These are phyloP conservation scores for Daphoenositta chrysoptera DNA, from an alignment of 2,113 vertebrate genomes.

Conservation along the genomic window DNA sequence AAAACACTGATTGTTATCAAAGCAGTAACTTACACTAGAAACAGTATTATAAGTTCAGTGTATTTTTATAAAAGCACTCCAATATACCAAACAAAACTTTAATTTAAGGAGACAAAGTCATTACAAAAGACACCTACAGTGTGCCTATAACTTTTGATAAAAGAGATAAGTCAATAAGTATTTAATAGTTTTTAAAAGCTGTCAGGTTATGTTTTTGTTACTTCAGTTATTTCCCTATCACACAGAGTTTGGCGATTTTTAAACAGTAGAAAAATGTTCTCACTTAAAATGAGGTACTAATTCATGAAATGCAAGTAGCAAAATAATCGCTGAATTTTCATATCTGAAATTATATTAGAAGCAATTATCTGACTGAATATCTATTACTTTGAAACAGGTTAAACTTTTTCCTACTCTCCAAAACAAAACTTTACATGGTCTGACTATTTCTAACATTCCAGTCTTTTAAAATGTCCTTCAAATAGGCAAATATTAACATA, in stretches of 20 bases:
- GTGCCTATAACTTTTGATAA: not conserved
- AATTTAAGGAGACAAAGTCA: not conserved
- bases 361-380: not conserved
- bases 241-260: not conserved
- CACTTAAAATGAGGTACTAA: not conserved
- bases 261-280: not conserved
- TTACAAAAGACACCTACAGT: not conserved
- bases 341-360: not conserved
- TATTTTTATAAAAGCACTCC: not conserved
- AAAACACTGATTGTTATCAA: not conserved
- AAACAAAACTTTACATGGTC: not conserved
- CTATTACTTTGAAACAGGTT: not conserved
- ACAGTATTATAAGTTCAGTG: not conserved
- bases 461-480: not conserved
- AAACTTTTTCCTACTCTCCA: not conserved
- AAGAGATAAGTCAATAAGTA: not conserved
- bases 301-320: not conserved
- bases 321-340: not conserved
- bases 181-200: not conserved
- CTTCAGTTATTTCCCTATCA: not conserved
- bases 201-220: not conserved
- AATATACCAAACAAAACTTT: not conserved
- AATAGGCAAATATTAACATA: not conserved
- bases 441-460: not conserved
- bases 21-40: not conserved